phyloP scores from a whole-genome alignment of 2,888 invertebrate species.

The Cheilosia vulpina region DNA sequence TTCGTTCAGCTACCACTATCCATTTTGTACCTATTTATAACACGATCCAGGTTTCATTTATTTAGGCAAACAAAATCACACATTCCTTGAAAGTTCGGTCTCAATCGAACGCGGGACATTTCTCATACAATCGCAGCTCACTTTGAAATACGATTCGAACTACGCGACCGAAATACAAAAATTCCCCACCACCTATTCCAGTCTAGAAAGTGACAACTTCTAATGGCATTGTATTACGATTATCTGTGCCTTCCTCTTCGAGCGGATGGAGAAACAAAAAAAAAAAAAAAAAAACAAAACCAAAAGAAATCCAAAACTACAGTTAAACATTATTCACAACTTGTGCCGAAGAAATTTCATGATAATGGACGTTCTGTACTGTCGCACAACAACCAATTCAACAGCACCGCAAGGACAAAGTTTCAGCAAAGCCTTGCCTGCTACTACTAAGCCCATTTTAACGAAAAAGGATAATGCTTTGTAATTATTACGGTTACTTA shows the following conservation, averaged over 20 bases:
- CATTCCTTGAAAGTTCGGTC: no score
- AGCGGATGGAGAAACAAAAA: not conserved
- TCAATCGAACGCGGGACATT: not conserved
- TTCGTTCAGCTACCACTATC: no score
- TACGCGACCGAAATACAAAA: not conserved
- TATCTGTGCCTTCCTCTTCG: conserved; percentile 2
- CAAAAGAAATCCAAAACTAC: conserved; percentile 28
- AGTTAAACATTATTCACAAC: conserved; percentile 51
- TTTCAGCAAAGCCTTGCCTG: conserved; percentile 23
- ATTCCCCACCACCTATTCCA: not conserved
- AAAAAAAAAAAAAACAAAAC: no score
- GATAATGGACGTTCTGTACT: conserved; percentile 35
- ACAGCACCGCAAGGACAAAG: conserved; percentile 32
- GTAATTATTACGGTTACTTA: conserved; percentile 71
- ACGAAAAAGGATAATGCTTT: conserved; percentile 46
- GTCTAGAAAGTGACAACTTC: conserved; percentile 12
- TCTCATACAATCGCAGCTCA: not conserved
- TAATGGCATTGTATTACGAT: conserved; percentile 21
- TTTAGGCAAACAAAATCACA: no score
- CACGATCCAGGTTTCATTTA: no score
- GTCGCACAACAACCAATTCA: conserved; percentile 33
- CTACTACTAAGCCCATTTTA: conserved; percentile 6
- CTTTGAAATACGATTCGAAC: not conserved
- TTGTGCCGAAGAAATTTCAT: conserved; percentile 17
- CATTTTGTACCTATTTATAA: no score